Base-by-base conservation (phyloP, 2,797 vertebrate species). In the Eulemur rubriventer region DNA sequence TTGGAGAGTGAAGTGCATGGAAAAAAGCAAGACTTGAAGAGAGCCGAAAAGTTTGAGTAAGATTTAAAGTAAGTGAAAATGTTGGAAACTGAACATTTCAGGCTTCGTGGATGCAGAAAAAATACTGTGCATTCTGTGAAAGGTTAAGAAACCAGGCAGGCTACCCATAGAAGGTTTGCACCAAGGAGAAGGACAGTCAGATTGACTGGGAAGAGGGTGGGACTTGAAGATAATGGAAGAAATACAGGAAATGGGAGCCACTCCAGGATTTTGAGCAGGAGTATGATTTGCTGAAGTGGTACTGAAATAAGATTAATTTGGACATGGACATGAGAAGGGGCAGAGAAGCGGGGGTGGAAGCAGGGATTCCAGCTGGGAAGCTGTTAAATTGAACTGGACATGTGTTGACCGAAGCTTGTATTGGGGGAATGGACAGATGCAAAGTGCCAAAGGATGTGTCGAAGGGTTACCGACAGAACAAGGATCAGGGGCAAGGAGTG, bases 11-110 rank as follows among this genome's bases (percentile, higher is more conserved):
- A 92, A 87, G 20, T 73, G 22, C 35, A 80, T 35, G 24, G 6
- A 8, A 24, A 70, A 88, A 95, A 26, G 24, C 17, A 72, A 85
- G 8, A 72, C 69, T 84, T 72, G 13, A 48, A 11, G 41, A 63
- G 3, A 75, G n/a, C 10, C 17, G 24, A 73, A 81, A 80, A 73
- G 20, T 33, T 73, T 17, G 17, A 67, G 35, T 9, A 73, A 43
- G 18, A 89, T 63, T 96, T 76, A 89, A 81, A 89, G 33, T 72
- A 72, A 93, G 41, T 78, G 5, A 81, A 89, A 88, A 89, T 79
- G 41, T 78, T 57, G 14, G 61, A 61, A 55, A 91, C 10, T 2
- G 89, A 79, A 55, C 46, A 88, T 57, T n/a, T 85, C 18, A 46
- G 43, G 28, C 22, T 80, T 93, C 20, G 57, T 59, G 6, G 16